Evolutionary conservation across 2,113 vertebrate genomes (phyloP).

Genomic region (Cheilinus undulatus): DNA sequence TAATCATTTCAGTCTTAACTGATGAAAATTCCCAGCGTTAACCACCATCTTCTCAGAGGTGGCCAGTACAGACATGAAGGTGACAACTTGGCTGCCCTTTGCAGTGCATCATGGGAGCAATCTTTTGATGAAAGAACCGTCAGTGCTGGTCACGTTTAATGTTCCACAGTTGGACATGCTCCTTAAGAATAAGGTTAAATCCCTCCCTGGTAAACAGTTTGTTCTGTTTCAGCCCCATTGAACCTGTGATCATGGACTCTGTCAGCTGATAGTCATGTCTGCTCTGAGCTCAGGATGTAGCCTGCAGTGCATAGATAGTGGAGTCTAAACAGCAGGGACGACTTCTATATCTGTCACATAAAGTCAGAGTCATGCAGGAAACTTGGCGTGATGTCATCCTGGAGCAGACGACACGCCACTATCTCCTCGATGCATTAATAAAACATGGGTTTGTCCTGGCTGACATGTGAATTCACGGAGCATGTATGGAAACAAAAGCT

Average conservation of each 20-base stretch:
- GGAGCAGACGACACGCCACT: background rate
- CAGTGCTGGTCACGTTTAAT: background rate
- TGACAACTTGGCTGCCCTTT: background rate
- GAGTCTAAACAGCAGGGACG: slow-evolving; percentile 9
- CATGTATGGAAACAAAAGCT: background rate
- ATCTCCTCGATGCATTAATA: background rate
- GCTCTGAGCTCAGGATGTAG: slow-evolving; percentile 6
- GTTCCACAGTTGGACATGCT: background rate
- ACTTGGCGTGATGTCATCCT: background rate
- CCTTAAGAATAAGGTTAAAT: background rate
- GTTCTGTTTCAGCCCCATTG: slow-evolving; percentile 1
- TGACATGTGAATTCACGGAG: background rate
- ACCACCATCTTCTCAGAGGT: background rate
- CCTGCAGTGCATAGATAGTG: background rate
- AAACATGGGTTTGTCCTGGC: background rate
- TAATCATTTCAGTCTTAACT: background rate
- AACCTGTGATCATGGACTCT: slow-evolving; percentile 36
- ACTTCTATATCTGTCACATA: background rate
- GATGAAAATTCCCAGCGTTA: background rate
- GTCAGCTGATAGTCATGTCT: slow-evolving; percentile 59
- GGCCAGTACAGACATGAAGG: background rate
- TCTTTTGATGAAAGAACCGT: background rate
- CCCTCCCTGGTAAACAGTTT: background rate
- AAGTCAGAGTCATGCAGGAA: background rate
- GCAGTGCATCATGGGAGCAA: background rate